phyloP scores from a whole-genome alignment of 2,888 invertebrate species.

The Conomelus anceps region DNA sequence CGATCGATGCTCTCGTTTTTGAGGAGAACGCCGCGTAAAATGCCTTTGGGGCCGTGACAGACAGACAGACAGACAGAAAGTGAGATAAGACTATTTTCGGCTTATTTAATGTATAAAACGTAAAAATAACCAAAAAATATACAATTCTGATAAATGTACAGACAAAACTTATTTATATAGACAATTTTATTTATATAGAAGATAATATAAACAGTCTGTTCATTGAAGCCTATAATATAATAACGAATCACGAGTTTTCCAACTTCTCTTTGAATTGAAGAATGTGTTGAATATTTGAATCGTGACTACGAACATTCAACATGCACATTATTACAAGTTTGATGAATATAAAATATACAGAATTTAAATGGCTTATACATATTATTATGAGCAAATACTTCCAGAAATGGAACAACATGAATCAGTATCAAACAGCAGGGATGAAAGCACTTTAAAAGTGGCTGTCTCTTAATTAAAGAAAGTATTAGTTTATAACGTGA shows the following conservation, averaged over 20 bases:
- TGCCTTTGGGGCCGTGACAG: too few species aligned
- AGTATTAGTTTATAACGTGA: not conserved
- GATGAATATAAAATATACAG: not conserved
- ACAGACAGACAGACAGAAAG: too few species aligned
- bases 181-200: too few species aligned
- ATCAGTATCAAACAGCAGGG: not conserved
- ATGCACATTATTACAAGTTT: not conserved
- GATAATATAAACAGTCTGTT: not conserved
- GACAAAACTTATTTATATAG: too few species aligned
- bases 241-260: not conserved
- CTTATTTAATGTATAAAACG: too few species aligned
- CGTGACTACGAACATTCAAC: not conserved
- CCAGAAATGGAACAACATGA: not conserved
- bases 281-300: not conserved
- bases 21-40: too few species aligned
- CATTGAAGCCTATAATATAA: not conserved
- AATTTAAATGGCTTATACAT: not conserved
- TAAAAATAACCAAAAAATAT: too few species aligned
- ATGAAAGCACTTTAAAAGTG: not conserved
- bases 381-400: not conserved
- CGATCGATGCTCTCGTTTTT: too few species aligned
- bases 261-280: not conserved
- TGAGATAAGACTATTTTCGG: too few species aligned
- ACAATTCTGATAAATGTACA: too few species aligned
- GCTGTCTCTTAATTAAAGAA: not conserved